Conservation (phyloP, 2,888 invertebrate genomes). For the Drosophila pullipes region DNA sequence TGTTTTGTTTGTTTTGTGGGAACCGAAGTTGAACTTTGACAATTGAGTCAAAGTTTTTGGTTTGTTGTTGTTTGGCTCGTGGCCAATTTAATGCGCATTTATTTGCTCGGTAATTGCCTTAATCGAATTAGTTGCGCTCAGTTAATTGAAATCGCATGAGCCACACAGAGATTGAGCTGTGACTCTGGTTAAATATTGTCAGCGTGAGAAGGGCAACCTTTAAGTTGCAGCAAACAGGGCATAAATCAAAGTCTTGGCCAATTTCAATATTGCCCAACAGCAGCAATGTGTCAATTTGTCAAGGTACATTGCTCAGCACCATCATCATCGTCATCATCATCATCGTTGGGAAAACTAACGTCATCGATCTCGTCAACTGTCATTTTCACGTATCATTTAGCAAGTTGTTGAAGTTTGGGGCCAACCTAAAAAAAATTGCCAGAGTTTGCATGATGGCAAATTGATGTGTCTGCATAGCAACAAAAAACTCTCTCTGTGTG, state of each 20-base stretch:
- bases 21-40: constrained; percentile 51
- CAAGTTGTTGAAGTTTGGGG: constrained; percentile 72
- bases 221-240: constrained; percentile 27
- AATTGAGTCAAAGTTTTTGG: constrained; percentile 43
- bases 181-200: constrained; percentile 14
- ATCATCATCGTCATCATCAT: constrained; percentile 41
- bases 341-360: constrained; percentile 71
- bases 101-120: constrained; percentile 56
- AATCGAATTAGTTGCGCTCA: constrained; percentile 75
- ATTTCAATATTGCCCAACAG: constrained; percentile 49
- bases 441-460: constrained; percentile 74
- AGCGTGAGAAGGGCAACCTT: constrained; percentile 46
- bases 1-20: constrained; percentile 70
- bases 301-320: constrained; percentile 74
- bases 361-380: constrained; percentile 85
- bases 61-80: constrained; percentile 45
- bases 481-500: constrained; percentile 1
- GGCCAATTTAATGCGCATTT: constrained; percentile 66
- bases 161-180: constrained; percentile 39
- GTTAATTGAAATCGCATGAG: constrained; percentile 77
- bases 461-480: constrained; percentile 68
- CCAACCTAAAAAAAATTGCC: constrained; percentile 43
- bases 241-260: constrained; percentile 66
- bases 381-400: constrained; percentile 85
- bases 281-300: constrained; percentile 78